These are phyloP conservation scores for Ochlodes sylvanus DNA, from an alignment of 2,888 invertebrate species.

Conservation along the genomic window DNA sequence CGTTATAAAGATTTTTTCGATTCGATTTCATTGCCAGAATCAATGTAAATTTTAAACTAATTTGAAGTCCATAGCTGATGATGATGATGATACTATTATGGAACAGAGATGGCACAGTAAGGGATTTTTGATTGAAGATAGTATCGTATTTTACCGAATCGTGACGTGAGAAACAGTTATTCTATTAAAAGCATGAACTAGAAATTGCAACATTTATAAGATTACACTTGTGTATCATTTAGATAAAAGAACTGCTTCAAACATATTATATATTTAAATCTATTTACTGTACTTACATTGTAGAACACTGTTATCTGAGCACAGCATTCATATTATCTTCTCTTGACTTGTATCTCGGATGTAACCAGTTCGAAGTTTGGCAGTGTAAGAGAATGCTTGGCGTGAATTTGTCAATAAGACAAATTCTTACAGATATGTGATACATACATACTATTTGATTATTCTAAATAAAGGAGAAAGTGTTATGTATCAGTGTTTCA, in stretches of 20 bases:
- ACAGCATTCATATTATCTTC: constrained; percentile 32
- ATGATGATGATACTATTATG: too few species aligned
- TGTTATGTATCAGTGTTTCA: constrained; percentile 60
- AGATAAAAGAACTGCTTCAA: background rate
- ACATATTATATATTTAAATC: background rate
- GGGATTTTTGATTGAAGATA: too few species aligned
- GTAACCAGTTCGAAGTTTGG: constrained; percentile 23
- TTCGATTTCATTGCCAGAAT: too few species aligned
- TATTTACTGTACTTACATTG: constrained; percentile 19
- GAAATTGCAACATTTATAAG: background rate
- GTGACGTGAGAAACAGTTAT: too few species aligned
- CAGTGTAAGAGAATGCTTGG: constrained; percentile 59
- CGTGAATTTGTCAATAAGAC: constrained; percentile 74
- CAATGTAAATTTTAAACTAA: too few species aligned
- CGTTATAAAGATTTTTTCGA: background rate
- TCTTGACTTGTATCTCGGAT: constrained; percentile 12
- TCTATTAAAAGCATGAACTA: background rate
- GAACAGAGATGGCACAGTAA: too few species aligned
- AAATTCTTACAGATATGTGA: constrained; percentile 79
- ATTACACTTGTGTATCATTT: background rate
- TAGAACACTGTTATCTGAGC: constrained; percentile 36
- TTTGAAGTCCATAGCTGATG: too few species aligned
- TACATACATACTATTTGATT: constrained; percentile 75
- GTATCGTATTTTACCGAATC: too few species aligned
- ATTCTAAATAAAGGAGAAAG: constrained; percentile 80